phyloP scores from a whole-genome alignment of 64 coral and sea anemone genomes.

The Catalaphyllia jardinei region DNA sequence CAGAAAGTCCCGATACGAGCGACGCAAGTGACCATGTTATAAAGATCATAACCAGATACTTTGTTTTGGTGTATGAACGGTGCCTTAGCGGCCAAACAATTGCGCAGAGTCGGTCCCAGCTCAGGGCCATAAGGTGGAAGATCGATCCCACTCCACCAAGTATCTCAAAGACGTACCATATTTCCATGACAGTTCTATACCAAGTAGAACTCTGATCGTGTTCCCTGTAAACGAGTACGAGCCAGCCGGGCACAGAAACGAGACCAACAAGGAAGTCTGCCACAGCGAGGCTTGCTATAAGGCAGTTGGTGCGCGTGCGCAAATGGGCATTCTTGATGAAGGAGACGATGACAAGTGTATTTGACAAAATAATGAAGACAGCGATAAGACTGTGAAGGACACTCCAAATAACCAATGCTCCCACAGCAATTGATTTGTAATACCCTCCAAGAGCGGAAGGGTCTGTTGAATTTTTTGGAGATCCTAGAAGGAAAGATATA shows the following conservation, averaged over 20 bases:
- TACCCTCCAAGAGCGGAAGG: not conserved
- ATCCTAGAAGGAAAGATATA: not conserved
- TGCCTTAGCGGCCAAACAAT: conserved; percentile 82
- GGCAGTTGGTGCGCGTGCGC: conserved; percentile 43
- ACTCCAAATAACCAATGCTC: not conserved
- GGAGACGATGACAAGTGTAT: conserved; percentile 5
- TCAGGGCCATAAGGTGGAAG: conserved; percentile 75
- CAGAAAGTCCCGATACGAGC: conserved; percentile 48
- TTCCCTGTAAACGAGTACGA: conserved; percentile 46
- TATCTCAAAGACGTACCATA: conserved; percentile 78
- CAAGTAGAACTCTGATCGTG: conserved; percentile 10
- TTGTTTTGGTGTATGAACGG: conserved; percentile 62
- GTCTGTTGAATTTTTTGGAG: not conserved
- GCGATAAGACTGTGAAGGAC: conserved; percentile 3
- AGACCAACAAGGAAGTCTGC: conserved; percentile 70
- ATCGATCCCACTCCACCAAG: conserved; percentile 79
- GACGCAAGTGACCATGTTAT: conserved; percentile 47
- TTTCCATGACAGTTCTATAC: conserved; percentile 43
- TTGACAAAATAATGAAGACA: conserved; percentile 5
- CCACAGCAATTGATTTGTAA: not conserved
- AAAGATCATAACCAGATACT: conserved; percentile 59
- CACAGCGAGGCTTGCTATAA: conserved; percentile 73
- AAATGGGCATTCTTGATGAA: conserved; percentile 16
- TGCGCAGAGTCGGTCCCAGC: conserved; percentile 83
- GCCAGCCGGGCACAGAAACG: conserved; percentile 69